phyloP scores from a whole-genome alignment of 2,797 vertebrate genomes.

The Carapus acus region DNA sequence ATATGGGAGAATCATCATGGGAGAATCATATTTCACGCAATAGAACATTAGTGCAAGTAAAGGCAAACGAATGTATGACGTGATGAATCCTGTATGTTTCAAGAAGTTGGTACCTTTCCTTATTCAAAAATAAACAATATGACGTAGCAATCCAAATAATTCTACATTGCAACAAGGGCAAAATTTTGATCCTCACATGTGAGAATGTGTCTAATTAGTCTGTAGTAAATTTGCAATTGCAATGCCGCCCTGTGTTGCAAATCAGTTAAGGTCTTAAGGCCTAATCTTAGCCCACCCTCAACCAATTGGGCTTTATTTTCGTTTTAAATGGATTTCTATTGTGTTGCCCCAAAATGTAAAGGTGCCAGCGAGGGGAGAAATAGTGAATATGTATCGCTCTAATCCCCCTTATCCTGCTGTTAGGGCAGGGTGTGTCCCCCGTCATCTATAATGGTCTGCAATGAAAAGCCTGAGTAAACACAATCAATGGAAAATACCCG shows the following conservation, averaged over 20 bases:
- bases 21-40: no score
- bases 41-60: no score
- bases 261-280: not conserved
- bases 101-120: not conserved
- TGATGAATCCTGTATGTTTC: no score
- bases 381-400: slow-evolving; percentile 62
- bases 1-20: no score
- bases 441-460: slow-evolving; percentile 72
- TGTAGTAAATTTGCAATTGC: no score
- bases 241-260: no score
- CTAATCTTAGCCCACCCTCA: slow-evolving; percentile 4
- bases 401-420: slow-evolving; percentile 69
- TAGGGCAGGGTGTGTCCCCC: slow-evolving; percentile 65
- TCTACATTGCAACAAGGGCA: not conserved
- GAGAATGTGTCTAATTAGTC: no score
- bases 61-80: no score
- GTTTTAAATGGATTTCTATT: slow-evolving; percentile 14
- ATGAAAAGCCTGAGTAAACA: slow-evolving; percentile 78
- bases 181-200: no score
- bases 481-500: slow-evolving; percentile 73
- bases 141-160: not conserved
- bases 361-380: slow-evolving; percentile 37
- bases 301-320: not conserved
- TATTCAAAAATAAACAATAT: not conserved
- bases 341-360: slow-evolving; percentile 44